These are phyloP conservation scores for Rhea pennata DNA, from an alignment of 2,113 vertebrate genomes.

Conservation along the genomic window DNA sequence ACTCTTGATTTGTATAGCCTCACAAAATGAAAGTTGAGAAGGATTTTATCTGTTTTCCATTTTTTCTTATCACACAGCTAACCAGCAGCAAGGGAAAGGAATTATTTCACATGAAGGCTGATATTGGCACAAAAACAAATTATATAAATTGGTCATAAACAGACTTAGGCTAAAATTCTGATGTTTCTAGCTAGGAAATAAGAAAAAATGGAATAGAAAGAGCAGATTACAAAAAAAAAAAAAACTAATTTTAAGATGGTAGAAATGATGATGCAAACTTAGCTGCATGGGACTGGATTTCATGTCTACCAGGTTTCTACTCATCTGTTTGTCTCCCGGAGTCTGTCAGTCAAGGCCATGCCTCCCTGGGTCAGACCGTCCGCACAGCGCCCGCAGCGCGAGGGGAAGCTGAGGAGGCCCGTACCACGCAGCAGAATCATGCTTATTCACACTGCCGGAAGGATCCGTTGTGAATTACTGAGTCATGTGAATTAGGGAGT, in stretches of 20 bases:
- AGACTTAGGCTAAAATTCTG: not conserved
- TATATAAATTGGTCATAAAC: not conserved
- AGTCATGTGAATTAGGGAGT: conserved; percentile 6
- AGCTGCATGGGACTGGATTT: not conserved
- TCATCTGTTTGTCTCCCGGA: not conserved
- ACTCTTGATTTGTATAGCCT: not conserved
- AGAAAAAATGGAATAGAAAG: not conserved
- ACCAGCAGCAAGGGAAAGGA: not conserved
- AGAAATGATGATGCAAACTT: not conserved
- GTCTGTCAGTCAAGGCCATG: too few species aligned
- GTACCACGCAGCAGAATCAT: not conserved
- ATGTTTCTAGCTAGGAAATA: not conserved
- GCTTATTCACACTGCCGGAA: not conserved
- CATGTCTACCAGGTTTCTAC: accelerated
- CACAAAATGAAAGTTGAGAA: not conserved
- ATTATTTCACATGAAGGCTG: not conserved
- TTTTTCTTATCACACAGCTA: not conserved
- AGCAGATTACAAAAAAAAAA: not conserved
- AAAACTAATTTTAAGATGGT: not conserved
- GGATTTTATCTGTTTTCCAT: not conserved
- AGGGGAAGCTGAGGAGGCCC: not conserved
- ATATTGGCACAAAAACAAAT: not conserved
- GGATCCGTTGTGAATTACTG: conserved; percentile 9
- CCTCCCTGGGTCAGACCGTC: not conserved
- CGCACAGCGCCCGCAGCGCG: not conserved